Evolutionary conservation across 2,888 invertebrate species (phyloP), one percentile per base, ranked within the genome.

Genomic region (Amblyjoppa proteus): DNA sequence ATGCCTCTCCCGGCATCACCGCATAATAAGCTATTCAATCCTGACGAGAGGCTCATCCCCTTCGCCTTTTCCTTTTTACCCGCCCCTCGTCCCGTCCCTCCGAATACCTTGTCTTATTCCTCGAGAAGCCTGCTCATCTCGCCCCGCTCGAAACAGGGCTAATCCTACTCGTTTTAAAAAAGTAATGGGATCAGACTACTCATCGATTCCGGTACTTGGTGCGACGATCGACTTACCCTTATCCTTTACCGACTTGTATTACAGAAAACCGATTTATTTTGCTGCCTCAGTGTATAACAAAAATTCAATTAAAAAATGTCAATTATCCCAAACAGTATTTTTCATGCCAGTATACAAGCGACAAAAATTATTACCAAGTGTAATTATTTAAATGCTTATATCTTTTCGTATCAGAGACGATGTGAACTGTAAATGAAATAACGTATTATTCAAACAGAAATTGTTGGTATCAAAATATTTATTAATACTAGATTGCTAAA

Each of bases 11-110:
- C 85, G 86, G 83, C 85, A 75, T 79, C 87, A 74, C 84, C 83
- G 81, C 83, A 77, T 82, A 85, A 85, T 85, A 85, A 85, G 85
- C 85, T 85, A 85, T 85, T 85, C 85, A 85, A 85, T 82, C 76
- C 79, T 56, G 79, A 82, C 79, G 82, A 82, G 82, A 82, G 78
- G 78, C 79, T 85, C 85, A 81, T 81, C 84, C 78, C 83, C 83
- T 58, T 79, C 88, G 79, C 79, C 53, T 66, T 78, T 87, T 75
- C 79, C 13, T 87, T 79, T 75, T 81, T 76, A 38, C 38, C 51
- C 76, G 81, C 69, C 66, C 79, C 78, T 53, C 34, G 38, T n/a
- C 73, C 69, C 73, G 66, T 58, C 28, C 38, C 51, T 41, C 51
- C 69, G 70, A 84, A 84, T 78, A 85, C 70, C 82, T 76, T 79